These are phyloP conservation scores for Grapholita molesta DNA, from an alignment of 1,140 invertebrate genomes.

Conservation along the genomic window DNA sequence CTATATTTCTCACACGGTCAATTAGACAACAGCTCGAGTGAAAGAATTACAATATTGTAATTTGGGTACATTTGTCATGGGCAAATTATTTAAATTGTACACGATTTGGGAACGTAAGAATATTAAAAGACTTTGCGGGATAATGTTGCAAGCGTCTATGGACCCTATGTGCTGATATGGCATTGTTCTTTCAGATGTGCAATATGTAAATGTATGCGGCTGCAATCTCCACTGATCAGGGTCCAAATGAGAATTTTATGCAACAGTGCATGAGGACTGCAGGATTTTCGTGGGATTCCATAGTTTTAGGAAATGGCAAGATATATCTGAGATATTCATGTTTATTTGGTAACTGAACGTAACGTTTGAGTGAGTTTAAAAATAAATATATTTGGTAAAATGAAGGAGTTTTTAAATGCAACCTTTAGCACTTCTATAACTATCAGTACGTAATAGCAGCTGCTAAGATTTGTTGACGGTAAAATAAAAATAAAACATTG, in stretches of 20 bases:
- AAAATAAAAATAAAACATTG: no score
- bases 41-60: slow-evolving; percentile 49
- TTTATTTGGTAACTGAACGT: not conserved
- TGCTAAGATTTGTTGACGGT: no score
- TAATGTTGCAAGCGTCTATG: not conserved
- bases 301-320: not conserved
- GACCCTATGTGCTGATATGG: not conserved
- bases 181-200: not conserved
- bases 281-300: slow-evolving; percentile 32
- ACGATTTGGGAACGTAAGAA: slow-evolving; percentile 33
- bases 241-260: slow-evolving; percentile 67
- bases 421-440: no score
- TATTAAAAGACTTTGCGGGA: not conserved
- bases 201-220: slow-evolving; percentile 21
- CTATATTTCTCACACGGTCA: slow-evolving; percentile 43
- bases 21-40: slow-evolving; percentile 40
- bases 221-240: slow-evolving; percentile 49
- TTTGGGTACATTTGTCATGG: slow-evolving; percentile 51
- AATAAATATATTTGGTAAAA: no score
- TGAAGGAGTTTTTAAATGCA: no score
- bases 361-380: not conserved
- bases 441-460: no score
- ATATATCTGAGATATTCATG: not conserved
- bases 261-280: slow-evolving; percentile 43
- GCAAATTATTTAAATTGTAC: slow-evolving; percentile 64